Evolutionary conservation across 2,888 invertebrate genomes (phyloP).

Genomic region (Phalera bucephala): DNA sequence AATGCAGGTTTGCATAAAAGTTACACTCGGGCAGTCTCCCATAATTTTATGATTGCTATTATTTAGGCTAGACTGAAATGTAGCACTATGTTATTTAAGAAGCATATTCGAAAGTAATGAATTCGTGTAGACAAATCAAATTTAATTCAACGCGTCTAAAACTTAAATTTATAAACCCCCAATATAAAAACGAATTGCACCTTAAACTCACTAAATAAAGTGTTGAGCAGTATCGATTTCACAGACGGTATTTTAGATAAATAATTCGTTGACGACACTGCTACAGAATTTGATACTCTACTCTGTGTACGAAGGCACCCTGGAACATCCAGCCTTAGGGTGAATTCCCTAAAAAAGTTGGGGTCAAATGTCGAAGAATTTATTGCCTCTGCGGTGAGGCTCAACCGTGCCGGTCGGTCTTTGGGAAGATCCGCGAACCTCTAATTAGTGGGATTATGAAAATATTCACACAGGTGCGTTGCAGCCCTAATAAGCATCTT

Average conservation of each 20-base stretch:
- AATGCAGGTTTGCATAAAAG: no score
- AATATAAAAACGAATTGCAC: constrained; percentile 15
- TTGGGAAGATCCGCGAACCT: constrained; percentile 81
- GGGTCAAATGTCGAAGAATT: constrained; percentile 83
- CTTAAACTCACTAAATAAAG: constrained; percentile 22
- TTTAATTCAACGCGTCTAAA: constrained; percentile 10
- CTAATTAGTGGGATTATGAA: constrained; percentile 81
- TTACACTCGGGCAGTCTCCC: no score
- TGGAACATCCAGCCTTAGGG: constrained; percentile 65
- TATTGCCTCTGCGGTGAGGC: constrained; percentile 78
- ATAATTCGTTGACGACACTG: constrained; percentile 23
- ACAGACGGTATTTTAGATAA: constrained; percentile 33
- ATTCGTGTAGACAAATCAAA: no score
- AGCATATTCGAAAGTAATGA: no score
- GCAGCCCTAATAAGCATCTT: constrained; percentile 78
- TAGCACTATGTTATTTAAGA: no score
- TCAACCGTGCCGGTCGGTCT: constrained; percentile 68
- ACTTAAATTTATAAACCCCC: constrained; percentile 2
- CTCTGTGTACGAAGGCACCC: constrained; percentile 51
- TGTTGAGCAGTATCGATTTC: constrained; percentile 20
- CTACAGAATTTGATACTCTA: constrained; percentile 38
- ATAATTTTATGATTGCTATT: no score
- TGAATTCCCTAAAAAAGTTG: constrained; percentile 72
- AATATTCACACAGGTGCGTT: constrained; percentile 82
- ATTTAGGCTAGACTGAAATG: no score